A percentile compares a stretch with the other conserved stretches of the same genome.
Conservation (phyloP, 2,797 vertebrate genomes). For the Eleutherodactylus coqui region DNA sequence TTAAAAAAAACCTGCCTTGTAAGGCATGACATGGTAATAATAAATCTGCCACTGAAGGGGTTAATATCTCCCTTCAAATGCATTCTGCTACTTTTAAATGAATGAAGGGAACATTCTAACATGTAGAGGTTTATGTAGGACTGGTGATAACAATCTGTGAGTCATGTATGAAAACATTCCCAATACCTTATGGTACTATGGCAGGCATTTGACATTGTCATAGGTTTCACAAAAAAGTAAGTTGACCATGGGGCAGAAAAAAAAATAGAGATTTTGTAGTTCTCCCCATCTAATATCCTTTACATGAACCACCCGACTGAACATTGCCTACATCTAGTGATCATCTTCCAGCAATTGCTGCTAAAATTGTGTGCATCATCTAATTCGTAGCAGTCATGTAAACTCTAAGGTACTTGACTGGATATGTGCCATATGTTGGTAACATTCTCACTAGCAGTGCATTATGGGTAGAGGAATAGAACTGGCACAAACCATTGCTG, state of each 20-base stretch:
- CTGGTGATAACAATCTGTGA: not conserved
- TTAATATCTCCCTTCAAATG: not conserved
- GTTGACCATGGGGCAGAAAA: too few species aligned
- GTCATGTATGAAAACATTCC: not conserved
- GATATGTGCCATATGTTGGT: constrained; percentile 33
- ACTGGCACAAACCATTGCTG: constrained; percentile 35
- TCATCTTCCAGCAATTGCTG: not conserved
- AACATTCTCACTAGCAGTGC: constrained; percentile 2
- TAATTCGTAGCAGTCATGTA: constrained; percentile 1
- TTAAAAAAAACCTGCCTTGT: too few species aligned
- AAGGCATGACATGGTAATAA: too few species aligned
- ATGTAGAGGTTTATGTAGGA: not conserved
- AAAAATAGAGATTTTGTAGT: too few species aligned
- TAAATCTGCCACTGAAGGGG: too few species aligned
- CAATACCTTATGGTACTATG: not conserved
- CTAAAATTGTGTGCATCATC: not conserved
- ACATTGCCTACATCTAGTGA: not conserved
- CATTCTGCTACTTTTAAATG: not conserved
- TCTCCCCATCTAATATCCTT: not conserved
- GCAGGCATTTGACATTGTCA: not conserved
- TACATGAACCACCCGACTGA: not conserved
- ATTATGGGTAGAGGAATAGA: not conserved
- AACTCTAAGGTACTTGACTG: not conserved
- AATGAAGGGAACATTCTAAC: not conserved
- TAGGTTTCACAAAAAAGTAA: not conserved